phyloP scores from a whole-genome alignment of 2,888 invertebrate species.

The Eucera pruinosa region DNA sequence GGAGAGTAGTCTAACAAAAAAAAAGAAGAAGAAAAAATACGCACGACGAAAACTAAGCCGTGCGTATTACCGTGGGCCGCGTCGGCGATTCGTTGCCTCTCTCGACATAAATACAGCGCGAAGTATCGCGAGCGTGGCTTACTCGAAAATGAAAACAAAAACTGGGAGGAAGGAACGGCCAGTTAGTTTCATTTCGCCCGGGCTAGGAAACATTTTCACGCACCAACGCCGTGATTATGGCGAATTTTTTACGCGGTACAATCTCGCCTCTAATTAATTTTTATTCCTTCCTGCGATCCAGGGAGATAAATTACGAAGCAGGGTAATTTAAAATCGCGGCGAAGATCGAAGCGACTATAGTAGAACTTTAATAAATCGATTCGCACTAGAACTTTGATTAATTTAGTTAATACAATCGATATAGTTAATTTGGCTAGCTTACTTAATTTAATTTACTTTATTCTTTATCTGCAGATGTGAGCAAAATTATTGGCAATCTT shows the following conservation, averaged over 20 bases:
- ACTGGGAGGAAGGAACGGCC: background rate
- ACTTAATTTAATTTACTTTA: no score
- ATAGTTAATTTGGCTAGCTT: no score
- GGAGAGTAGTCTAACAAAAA: slow-evolving; percentile 21
- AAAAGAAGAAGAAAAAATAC: slow-evolving; percentile 3
- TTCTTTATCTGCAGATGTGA: no score
- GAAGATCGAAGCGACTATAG: no score
- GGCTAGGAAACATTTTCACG: background rate
- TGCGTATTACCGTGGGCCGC: slow-evolving; percentile 36
- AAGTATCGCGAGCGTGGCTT: slow-evolving; percentile 29
- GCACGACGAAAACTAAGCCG: slow-evolving; percentile 37
- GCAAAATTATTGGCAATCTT: no score
- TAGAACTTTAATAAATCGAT: no score
- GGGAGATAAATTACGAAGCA: no score
- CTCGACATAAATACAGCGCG: slow-evolving; percentile 28
- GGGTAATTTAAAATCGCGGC: no score
- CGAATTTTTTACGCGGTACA: background rate
- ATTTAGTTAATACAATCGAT: no score
- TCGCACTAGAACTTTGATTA: no score
- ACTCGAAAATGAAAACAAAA: slow-evolving; percentile 4
- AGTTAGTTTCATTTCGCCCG: background rate
- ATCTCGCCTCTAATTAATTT: slow-evolving; percentile 11
- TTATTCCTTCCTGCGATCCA: background rate
- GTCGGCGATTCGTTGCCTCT: slow-evolving; percentile 36
- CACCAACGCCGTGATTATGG: slow-evolving; percentile 5